Conservation (phyloP, 1,140 invertebrate genomes). For the Epicauta chinensis region DNA sequence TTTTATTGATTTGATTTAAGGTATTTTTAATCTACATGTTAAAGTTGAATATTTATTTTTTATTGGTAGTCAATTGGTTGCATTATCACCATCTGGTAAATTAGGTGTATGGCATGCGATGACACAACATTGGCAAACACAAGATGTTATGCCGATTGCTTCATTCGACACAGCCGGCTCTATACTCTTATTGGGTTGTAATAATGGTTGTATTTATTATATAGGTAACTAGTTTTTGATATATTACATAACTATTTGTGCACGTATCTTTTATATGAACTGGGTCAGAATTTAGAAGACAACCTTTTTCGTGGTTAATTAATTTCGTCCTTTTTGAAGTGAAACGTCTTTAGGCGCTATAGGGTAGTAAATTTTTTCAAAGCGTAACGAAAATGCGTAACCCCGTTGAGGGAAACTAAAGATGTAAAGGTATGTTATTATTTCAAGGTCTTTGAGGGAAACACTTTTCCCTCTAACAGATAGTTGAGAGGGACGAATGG, state of each 20-base stretch:
- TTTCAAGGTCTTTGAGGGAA: no score
- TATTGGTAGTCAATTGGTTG: conserved; percentile 94
- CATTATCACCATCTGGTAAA: conserved; percentile 89
- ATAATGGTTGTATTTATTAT: conserved; percentile 96
- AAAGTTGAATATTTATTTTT: conserved; percentile 94
- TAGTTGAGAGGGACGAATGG: no score
- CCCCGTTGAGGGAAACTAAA: no score
- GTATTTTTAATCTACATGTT: conserved; percentile 85
- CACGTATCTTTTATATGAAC: no score
- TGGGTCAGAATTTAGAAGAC: no score
- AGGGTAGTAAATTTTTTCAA: no score
- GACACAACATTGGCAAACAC: conserved; percentile 97
- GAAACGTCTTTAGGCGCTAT: no score
- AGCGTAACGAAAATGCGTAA: no score
- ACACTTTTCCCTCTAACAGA: no score
- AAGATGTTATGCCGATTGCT: conserved; percentile 89
- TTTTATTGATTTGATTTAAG: conserved; percentile 44
- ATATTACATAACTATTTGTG: no score
- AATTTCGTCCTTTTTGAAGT: not conserved
- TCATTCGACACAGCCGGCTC: conserved; percentile 96
- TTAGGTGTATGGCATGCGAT: conserved; percentile 98
- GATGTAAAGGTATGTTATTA: no score
- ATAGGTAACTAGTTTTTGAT: conserved; percentile 85
- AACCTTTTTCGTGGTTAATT: no score
- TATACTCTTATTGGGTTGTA: conserved; percentile 88